Conservation (phyloP, 2,888 invertebrate genomes). For the Anodontia alba region DNA sequence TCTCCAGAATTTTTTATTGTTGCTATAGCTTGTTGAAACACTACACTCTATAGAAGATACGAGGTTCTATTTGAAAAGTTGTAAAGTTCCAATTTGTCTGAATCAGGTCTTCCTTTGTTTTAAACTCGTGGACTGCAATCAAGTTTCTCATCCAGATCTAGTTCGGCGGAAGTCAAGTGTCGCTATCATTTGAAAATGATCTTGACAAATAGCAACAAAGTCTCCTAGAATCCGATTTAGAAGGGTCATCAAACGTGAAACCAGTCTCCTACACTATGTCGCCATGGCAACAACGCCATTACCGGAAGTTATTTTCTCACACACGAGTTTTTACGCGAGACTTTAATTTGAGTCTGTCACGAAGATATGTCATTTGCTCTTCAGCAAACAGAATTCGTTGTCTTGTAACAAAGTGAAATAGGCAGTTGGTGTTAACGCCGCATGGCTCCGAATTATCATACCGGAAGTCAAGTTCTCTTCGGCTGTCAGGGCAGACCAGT, state of each 20-base stretch:
- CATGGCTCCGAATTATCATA: background rate
- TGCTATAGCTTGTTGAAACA: too few relatives aligned
- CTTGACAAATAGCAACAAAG: conserved; percentile 59
- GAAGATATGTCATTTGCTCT: conserved; percentile 58
- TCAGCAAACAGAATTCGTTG: conserved; percentile 43
- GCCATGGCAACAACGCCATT: conserved; percentile 55
- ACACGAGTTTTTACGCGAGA: conserved; percentile 60
- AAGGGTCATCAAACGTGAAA: conserved; percentile 61
- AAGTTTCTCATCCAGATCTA: background rate
- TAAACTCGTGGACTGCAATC: background rate
- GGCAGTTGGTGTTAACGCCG: conserved; percentile 13
- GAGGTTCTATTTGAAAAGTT: too few relatives aligned
- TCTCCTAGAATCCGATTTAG: conserved; percentile 60
- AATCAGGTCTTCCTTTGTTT: background rate
- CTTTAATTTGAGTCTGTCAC: conserved; percentile 63
- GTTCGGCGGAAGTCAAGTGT: conserved; percentile 49
- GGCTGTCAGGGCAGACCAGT: conserved; percentile 48
- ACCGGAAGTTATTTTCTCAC: conserved; percentile 65
- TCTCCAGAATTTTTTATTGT: too few relatives aligned
- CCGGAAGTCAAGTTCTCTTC: conserved; percentile 57
- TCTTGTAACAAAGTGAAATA: conserved; percentile 60
- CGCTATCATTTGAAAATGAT: conserved; percentile 58
- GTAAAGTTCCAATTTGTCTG: background rate
- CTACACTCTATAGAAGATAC: too few relatives aligned
- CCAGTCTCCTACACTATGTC: conserved; percentile 52